Base-by-base conservation (phyloP, 2,888 invertebrate genomes). In the Bugula neritina region DNA sequence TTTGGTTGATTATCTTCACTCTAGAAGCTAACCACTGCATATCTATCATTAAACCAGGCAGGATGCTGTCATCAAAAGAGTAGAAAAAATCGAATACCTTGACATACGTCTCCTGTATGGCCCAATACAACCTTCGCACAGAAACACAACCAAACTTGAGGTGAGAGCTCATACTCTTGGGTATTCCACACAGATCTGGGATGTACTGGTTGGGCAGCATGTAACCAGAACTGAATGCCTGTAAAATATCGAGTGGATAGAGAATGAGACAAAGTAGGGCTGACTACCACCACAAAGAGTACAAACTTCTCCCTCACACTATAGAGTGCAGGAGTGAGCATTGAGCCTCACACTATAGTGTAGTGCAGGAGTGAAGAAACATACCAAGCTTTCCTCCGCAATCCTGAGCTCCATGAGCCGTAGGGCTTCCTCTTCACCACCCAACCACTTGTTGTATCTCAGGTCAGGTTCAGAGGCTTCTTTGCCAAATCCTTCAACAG, bases 81-180 rank as follows among this genome's bases (percentile, higher is more conserved):
- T n/a, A n/a, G n/a, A n/a, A n/a, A n/a, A n/a, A n/a, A n/a, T n/a
- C n/a, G n/a, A n/a, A 27, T 54, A 90, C 88, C 78, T 87, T 82
- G 21, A 83, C 82, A 80, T 88, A 90, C n/a, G 89, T 80, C 79
- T 90, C 89, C 74, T 89, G 89, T 0, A 91, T 82, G 0, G 86
- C 83, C 90, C 90, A 91, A 80, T 90, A 91, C 80, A 91, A 90
- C 87, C 84, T 87, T 31, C 90, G 85, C 0, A 90, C 89, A 21
- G 90, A 90, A 1, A 90, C 84, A 78, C 90, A 90, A 23, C 91
- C 91, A 77, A 89, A 90, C 1, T 90, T 86, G 1, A 91, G 85
- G 69, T 90, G 90, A 0, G 90, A 89, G 77, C 90, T 90, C 81
- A 90, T 83, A 0, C 90, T 90, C 73, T 89, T 88, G 0, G 90